Evolutionary conservation across 2,888 invertebrate species (phyloP), one percentile per base, ranked within the genome.

Genomic region (Andrena dorsata): DNA sequence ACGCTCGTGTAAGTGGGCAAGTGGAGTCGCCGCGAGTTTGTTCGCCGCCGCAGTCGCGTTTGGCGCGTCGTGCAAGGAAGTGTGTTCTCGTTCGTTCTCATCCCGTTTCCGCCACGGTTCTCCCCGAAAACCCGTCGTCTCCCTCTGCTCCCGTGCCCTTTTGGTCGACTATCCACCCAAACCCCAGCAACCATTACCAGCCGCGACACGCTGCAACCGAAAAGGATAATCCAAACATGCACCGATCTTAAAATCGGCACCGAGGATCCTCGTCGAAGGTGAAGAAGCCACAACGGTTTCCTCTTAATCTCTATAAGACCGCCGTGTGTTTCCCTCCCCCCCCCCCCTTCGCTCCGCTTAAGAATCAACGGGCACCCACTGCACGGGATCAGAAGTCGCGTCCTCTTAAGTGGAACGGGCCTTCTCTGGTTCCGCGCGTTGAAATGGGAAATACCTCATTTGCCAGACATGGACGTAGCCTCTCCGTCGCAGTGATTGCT

Each of bases 1-100:
- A 47, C 68, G 78, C 28, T 69, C 60, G 72, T 64, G 86, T 61
- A 72, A 81, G 76, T 74, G 26, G 53, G 70, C 58, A 73, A 69
- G 73, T 77, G 49, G 76, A 79, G 72, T 80, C 70, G 66, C 74
- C 65, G 80, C 26, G 80, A 71, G 61, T 71, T 65, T 71, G 71
- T 61, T 5, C n/a, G 72, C 8, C 53, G 65, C 69, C 41, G 91
- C 91, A 92, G 93, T 93, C 91, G 93, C 91, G 92, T 90, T 88
- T 88, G 91, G 91, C 91, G 92, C 92, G 92, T 90, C 90, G 88
- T 88, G 89, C 86, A 87, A 91, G 85, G 74, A 89, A 89, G 90
- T 90, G 76, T 80, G 83, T 82, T 68, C 64, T 83, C 76, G 76
- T 73, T 77, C 84, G 82, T 80, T 73, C 58, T 64, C 16, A 30